These are phyloP conservation scores for Apoda limacodes DNA, from an alignment of 2,888 invertebrate genomes.

Conservation along the genomic window DNA sequence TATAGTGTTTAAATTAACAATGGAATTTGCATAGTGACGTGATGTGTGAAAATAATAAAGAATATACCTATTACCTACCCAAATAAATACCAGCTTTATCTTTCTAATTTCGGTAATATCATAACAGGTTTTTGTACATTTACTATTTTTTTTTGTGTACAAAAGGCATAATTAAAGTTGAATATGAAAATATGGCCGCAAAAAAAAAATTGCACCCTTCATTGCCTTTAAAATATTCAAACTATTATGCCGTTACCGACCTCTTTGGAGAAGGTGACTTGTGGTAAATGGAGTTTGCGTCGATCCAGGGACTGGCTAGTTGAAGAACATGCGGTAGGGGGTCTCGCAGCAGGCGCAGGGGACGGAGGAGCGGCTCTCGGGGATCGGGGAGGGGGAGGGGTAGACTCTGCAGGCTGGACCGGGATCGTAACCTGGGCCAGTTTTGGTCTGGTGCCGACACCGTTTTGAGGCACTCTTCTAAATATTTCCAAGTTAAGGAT, in stretches of 20 bases:
- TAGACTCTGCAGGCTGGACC: slow-evolving; percentile 41
- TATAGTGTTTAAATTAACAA: too few species aligned
- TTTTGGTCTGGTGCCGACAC: slow-evolving; percentile 36
- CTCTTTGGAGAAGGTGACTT: slow-evolving; percentile 91
- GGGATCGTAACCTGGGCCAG: slow-evolving; percentile 41
- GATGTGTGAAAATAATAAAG: too few species aligned
- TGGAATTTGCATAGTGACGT: too few species aligned
- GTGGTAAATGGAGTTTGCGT: slow-evolving; percentile 78
- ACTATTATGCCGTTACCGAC: slow-evolving; percentile 91
- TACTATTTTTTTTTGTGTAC: too few species aligned
- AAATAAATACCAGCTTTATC: too few species aligned
- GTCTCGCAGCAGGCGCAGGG: slow-evolving; percentile 59
- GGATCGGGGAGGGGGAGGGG: slow-evolving; percentile 55
- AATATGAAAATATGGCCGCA: slow-evolving; percentile 2
- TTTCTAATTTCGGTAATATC: too few species aligned
- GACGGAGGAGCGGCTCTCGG: slow-evolving; percentile 46
- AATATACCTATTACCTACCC: too few species aligned
- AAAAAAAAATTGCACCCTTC: slow-evolving; percentile 7
- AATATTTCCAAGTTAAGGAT: slow-evolving; percentile 79
- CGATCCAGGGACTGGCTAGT: slow-evolving; percentile 72
- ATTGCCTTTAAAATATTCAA: slow-evolving; percentile 35
- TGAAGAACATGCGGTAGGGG: slow-evolving; percentile 78
- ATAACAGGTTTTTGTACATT: too few species aligned
- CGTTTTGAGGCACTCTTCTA: slow-evolving; percentile 66
- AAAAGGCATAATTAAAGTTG: too few species aligned